These are phyloP conservation scores for Anarhynchus alexandrinus DNA, from an alignment of 2,113 vertebrate species.

Conservation along the genomic window DNA sequence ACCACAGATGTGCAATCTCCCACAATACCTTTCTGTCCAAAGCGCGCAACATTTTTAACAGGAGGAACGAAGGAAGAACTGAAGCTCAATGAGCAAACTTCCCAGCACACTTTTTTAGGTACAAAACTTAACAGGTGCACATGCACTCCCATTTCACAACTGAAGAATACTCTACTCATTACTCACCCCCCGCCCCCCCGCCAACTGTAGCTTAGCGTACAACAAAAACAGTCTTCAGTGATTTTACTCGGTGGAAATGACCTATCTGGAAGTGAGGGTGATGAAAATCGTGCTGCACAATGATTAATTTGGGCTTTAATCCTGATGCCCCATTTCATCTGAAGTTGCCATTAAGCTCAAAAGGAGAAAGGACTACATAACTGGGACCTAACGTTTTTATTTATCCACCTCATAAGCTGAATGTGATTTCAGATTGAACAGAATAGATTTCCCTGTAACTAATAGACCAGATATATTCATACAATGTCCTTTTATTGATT, in stretches of 20 bases:
- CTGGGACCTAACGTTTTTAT: constrained; percentile 21
- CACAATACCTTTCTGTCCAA: neutral
- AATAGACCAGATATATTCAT: constrained; percentile 74
- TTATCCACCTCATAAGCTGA: constrained; percentile 57
- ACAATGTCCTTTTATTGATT: constrained; percentile 75
- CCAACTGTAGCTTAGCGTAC: neutral
- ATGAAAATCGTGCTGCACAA: constrained; percentile 11
- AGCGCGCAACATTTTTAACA: neutral
- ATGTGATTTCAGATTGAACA: constrained; percentile 65
- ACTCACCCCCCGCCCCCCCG: neutral
- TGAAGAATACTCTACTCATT: neutral
- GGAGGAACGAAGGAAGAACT: neutral
- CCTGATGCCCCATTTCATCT: constrained; percentile 34
- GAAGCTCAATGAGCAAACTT: neutral
- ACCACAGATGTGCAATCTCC: neutral
- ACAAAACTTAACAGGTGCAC: neutral
- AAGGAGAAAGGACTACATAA: constrained; percentile 28
- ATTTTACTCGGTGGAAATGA: neutral
- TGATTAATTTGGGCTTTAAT: constrained; percentile 54
- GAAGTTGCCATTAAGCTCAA: constrained; percentile 37
- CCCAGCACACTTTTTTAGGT: neutral
- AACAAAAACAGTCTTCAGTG: neutral
- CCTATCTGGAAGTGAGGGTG: neutral
- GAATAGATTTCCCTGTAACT: constrained; percentile 70
- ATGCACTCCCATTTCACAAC: neutral